Evolutionary conservation across 2,888 invertebrate genomes (phyloP), one percentile per base, ranked within the genome.

Genomic region (Cyclophora punctaria): DNA sequence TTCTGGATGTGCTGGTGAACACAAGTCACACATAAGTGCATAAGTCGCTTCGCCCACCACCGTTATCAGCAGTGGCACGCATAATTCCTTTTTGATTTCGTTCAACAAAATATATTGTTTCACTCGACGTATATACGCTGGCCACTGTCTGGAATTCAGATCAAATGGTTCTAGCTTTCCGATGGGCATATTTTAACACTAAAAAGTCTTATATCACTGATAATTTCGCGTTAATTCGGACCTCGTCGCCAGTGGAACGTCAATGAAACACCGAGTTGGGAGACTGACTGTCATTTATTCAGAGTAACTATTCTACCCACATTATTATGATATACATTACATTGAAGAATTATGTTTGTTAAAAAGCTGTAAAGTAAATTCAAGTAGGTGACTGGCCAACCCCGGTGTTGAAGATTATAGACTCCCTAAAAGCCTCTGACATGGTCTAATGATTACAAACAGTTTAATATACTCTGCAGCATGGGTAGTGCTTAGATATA

Each of bases 1-100:
- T 20, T 47, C 47, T 1, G 49, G 47, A 20, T 42, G 43, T 3
- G 7, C 45, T 7, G 52, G 47, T 5, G 49, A 44, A 47, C 47
- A 49, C 7, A 52, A 44, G 20, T 20, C 20, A 20, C 20, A 20
- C 20, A 20, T 20, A 20, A 20, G 20, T 20, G 20, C 20, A 20
- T 20, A 42, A n/a, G 42, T 42, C 7, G 7, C n/a, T 42, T 42
- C 42, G 7, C 42, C 42, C 3, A 42, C 42, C 6, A 42, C 42
- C 42, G 42, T 42, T 6, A 42, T 42, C 7, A 42, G 7, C 42
- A 42, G 3, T 42, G 42, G n/a, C 42, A 42, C 42, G 3, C 7
- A 3, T 7, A 42, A 42, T 7, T 42, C 2, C 42, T 5, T 6
- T 7, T 42, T 42, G 7, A 42, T 42, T 42, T 42, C 42, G 42